These are phyloP conservation scores for Temnothorax longispinosus DNA, from an alignment of 1,140 invertebrate genomes.

Conservation along the genomic window DNA sequence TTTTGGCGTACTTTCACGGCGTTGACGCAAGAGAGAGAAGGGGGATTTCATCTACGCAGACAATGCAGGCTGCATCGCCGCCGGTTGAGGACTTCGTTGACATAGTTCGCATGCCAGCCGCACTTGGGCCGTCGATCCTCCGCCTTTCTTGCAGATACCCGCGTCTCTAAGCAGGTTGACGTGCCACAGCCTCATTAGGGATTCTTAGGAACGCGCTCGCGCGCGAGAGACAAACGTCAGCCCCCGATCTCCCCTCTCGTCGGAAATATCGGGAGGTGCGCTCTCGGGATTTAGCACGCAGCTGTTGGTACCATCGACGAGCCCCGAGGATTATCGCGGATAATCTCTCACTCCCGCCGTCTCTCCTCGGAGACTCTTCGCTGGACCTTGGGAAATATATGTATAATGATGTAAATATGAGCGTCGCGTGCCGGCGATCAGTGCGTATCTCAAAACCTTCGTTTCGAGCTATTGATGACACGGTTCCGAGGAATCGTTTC, in stretches of 20 bases:
- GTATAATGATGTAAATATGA: conserved; percentile 13
- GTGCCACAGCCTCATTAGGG: conserved; percentile 70
- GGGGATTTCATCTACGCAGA: conserved; percentile 36
- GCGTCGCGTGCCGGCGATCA: conserved; percentile 32
- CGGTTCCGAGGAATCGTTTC: not conserved
- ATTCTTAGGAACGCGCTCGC: conserved; percentile 61
- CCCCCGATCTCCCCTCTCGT: not conserved
- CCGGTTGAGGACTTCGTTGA: conserved; percentile 46
- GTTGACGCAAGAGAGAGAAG: not conserved
- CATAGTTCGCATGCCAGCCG: conserved; percentile 71
- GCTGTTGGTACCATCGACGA: conserved; percentile 36
- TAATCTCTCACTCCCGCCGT: conserved; percentile 26
- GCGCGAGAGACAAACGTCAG: conserved; percentile 56
- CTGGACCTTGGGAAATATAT: not conserved
- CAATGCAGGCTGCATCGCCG: conserved; percentile 63
- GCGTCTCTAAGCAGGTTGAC: conserved; percentile 62
- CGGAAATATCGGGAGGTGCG: not conserved
- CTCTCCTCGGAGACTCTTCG: not conserved
- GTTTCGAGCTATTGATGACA: not conserved
- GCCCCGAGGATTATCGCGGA: conserved; percentile 33
- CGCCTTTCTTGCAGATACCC: conserved; percentile 61
- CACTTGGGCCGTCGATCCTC: conserved; percentile 62
- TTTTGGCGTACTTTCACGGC: conserved; percentile 17
- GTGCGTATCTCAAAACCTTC: not conserved
- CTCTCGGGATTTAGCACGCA: conserved; percentile 45